A percentile compares a stretch with the other conserved stretches of the same genome.
Conservation (phyloP, 2,113 vertebrate genomes). For the Sinocyclocheilus anshuiensis region DNA sequence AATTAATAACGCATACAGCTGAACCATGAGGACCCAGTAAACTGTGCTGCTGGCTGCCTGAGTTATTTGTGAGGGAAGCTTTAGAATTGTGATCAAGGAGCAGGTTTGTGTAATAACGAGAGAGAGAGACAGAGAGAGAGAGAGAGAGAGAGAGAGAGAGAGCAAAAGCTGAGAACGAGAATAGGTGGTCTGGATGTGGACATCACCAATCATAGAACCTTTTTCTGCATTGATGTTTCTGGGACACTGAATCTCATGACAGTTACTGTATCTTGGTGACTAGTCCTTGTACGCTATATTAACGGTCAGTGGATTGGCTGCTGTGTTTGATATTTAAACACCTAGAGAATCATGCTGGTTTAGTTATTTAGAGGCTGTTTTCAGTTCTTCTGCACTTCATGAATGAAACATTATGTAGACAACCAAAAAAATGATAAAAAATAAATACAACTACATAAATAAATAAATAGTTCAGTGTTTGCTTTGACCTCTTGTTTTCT, state of each 20-base stretch:
- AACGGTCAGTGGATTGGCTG: neutral
- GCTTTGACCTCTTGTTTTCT: too few species aligned
- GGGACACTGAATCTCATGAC: slow-evolving; percentile 48
- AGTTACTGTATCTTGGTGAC: neutral
- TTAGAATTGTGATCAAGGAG: slow-evolving; percentile 18
- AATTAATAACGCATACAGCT: slow-evolving; percentile 36
- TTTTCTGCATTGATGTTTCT: slow-evolving; percentile 46
- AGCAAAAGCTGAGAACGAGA: neutral
- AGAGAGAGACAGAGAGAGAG: neutral
- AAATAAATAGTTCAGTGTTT: too few species aligned
- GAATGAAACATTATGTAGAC: neutral
- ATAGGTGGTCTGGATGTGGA: neutral
- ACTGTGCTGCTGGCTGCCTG: slow-evolving; percentile 6
- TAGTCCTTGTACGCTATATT: neutral
- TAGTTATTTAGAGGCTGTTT: neutral
- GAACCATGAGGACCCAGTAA: slow-evolving; percentile 7
- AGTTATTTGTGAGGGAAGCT: slow-evolving; percentile 22
- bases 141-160: too few species aligned
- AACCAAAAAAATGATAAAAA: too few species aligned
- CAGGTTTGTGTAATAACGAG: neutral
- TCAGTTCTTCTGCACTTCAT: neutral
- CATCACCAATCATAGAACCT: slow-evolving; percentile 14
- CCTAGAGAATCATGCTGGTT: neutral
- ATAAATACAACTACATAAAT: too few species aligned
- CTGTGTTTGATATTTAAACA: neutral